Evolutionary conservation across 35 echinoderm and acorn worm species (phyloP).

Genomic region (Strongylocentrotus purpuratus): DNA sequence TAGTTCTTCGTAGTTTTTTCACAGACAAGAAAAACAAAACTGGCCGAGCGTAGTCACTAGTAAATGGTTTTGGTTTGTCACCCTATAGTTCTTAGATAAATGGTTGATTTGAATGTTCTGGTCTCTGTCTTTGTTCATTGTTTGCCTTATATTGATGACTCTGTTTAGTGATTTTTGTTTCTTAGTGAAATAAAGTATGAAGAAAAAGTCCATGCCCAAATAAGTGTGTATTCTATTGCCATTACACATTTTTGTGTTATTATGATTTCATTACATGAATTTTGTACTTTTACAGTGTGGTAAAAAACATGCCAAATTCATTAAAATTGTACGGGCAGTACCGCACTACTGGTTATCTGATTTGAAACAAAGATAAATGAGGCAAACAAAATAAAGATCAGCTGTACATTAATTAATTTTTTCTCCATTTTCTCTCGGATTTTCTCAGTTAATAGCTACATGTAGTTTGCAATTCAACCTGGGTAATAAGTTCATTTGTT

Average conservation of each 20-base stretch:
- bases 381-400: neutral
- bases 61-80: neutral
- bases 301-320: neutral
- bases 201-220: neutral
- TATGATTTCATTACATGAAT: neutral
- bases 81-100: neutral
- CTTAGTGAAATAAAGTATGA: neutral
- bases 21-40: conserved; percentile 78
- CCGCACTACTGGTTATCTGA: neutral
- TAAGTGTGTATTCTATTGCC: neutral
- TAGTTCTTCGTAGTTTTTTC: conserved; percentile 98
- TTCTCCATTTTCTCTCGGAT: neutral
- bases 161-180: neutral
- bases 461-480: no score
- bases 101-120: neutral
- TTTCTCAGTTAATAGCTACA: no score
- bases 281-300: neutral
- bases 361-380: neutral
- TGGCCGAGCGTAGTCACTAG: conserved; percentile 50
- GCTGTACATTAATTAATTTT: neutral
- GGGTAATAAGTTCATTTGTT: no score
- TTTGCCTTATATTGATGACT: neutral
- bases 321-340: neutral
- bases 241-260: neutral
- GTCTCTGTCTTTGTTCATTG: neutral